Evolutionary conservation across 2,888 invertebrate species (phyloP), one percentile per base, ranked within the genome.

Genomic region (Clitarchus hookeri): DNA sequence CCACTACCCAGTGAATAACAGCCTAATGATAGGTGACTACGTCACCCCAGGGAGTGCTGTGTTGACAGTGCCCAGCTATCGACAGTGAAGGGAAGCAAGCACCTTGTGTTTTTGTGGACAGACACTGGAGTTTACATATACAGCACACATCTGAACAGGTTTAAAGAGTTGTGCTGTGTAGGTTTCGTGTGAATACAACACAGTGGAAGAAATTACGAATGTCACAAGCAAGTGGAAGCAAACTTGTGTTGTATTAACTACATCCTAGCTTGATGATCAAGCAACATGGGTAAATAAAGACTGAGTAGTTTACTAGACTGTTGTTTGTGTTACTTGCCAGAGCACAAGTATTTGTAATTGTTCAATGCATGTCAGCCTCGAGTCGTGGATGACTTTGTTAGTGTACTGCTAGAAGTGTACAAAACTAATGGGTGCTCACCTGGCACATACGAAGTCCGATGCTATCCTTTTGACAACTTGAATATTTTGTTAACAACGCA

Each of bases 11-110:
- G 94, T 95, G 89, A 95, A 94, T 91, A 94, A 94, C 90, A 95
- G 94, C 91, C 92, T 95, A 90, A 95, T 95, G 95, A 95, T 95
- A 89, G 95, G 95, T 85, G 95, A 95, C 91, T 95, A 95, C 91
- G 95, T 95, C 88, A 94, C 94, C 87, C 93, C 94, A 80, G 93
- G 93, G 86, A 93, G 92, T 89, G 92, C 92, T 88, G 92, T 93
- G 89, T 88, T 89, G 25, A 85, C 88, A 27, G 87, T 88, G 79
- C 88, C 87, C 83, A 87, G 82, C 84, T 87, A 87, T 84, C 84
- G 87, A 53, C 87, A 87, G 85, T 87, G 87, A 87, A 79, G 54
- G 26, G 44, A 44, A 23, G 19, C 13, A 23, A 23, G 19, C 27
- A 25, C 84, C 13, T 3, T 13, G 44, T 23, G n/a, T 27, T 79